Conservation (phyloP, 1,140 invertebrate species). For the Monochamus saltuarius region DNA sequence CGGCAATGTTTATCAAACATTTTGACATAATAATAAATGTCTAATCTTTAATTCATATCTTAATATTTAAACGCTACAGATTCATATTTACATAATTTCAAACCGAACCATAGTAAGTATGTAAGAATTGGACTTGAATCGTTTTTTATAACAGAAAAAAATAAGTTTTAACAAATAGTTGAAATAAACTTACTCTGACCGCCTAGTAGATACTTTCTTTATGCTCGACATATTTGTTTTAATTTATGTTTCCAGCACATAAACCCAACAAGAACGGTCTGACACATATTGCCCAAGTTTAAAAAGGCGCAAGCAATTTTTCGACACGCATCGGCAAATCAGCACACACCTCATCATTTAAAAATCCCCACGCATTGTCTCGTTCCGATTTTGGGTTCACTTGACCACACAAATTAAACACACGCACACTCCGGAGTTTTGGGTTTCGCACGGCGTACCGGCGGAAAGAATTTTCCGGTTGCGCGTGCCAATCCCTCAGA, state of each 20-base stretch:
- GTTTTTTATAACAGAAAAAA: no score
- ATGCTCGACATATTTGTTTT: slow-evolving; percentile 51
- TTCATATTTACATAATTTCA: no score
- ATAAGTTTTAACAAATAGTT: no score
- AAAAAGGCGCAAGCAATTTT: slow-evolving; percentile 4
- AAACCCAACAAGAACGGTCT: slow-evolving; percentile 23
- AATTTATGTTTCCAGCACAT: slow-evolving; percentile 39
- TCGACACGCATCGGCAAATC: slow-evolving; percentile 9
- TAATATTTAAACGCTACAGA: no score
- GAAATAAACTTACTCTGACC: slow-evolving; percentile 52
- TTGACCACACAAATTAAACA: neutral
- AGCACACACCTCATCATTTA: slow-evolving; percentile 19
- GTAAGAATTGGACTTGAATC: no score
- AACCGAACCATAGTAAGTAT: no score
- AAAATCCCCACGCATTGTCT: neutral
- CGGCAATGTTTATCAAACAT: no score
- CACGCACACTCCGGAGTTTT: no score
- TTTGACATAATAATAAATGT: no score
- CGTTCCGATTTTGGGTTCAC: no score
- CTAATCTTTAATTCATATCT: no score
- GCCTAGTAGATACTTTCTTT: slow-evolving; percentile 48
- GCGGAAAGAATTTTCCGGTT: neutral
- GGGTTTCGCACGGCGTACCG: neutral
- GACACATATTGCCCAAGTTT: slow-evolving; percentile 32
- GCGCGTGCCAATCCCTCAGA: neutral